Evolutionary conservation across 2,797 vertebrate species (phyloP).

Genomic region (Arremon brunneinucha): DNA sequence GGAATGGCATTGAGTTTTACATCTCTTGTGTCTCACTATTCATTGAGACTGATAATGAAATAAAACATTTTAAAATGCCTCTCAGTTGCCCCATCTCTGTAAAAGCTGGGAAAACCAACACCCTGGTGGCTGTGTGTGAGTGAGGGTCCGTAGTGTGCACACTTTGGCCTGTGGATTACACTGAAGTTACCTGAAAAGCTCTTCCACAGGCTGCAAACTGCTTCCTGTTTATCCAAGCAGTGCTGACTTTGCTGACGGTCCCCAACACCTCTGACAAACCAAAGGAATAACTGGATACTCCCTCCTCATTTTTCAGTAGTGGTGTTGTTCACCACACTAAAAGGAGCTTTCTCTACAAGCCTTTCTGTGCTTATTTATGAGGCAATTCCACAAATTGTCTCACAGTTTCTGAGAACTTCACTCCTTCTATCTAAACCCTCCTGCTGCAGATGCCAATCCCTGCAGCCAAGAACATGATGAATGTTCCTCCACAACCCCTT

Average conservation of each 20-base stretch:
- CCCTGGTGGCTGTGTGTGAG: neutral
- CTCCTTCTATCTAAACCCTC: neutral
- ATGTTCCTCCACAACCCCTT: neutral
- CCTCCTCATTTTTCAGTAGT: neutral
- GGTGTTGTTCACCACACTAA: neutral
- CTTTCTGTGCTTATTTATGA: neutral
- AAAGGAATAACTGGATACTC: neutral
- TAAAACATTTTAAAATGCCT: neutral
- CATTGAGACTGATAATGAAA: neutral
- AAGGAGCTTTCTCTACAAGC: neutral
- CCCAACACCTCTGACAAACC: neutral
- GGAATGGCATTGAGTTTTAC: neutral
- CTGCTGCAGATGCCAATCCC: neutral
- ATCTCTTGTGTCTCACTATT: neutral
- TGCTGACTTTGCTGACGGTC: neutral
- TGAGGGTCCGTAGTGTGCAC: neutral
- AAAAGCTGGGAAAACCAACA: neutral
- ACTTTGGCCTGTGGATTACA: accelerated
- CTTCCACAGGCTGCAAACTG: neutral
- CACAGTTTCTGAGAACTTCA: neutral
- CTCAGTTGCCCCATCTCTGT: neutral
- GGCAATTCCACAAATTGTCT: neutral
- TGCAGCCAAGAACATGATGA: neutral
- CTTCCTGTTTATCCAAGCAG: too few species aligned
- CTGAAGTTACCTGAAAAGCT: neutral